phyloP scores from a whole-genome alignment of 1,140 invertebrate genomes.

The Neodiprion fabricii region DNA sequence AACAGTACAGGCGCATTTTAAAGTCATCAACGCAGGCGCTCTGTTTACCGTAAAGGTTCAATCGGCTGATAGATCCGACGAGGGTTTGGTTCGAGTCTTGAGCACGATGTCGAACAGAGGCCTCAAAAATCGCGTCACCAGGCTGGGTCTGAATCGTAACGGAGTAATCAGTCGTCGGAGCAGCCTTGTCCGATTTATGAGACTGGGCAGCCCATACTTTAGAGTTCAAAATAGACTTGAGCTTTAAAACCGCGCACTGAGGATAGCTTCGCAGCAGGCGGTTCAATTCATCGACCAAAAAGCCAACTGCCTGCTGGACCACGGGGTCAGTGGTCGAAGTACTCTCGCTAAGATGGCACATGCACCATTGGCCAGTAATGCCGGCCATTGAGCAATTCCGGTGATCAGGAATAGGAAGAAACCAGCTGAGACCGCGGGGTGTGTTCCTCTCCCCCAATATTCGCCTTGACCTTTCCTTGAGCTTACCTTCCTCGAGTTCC shows the following conservation, averaged over 20 bases:
- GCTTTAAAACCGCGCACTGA: constrained; percentile 66
- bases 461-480: constrained; percentile 37
- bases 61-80: constrained; percentile 73
- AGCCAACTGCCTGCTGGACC: constrained; percentile 61
- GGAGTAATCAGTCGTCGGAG: constrained; percentile 67
- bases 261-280: constrained; percentile 63
- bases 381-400: constrained; percentile 78
- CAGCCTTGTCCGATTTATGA: constrained; percentile 43
- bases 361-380: constrained; percentile 85
- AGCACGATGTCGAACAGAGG: constrained; percentile 64
- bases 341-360: constrained; percentile 72
- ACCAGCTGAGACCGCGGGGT: constrained; percentile 76
- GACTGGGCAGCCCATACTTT: constrained; percentile 59
- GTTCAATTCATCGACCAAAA: constrained; percentile 71
- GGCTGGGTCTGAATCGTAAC: constrained; percentile 71
- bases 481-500: constrained; percentile 38
- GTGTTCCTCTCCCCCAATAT: constrained; percentile 40
- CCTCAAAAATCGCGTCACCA: constrained; percentile 78
- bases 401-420: constrained; percentile 72
- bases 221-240: constrained; percentile 65
- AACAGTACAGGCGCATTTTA: constrained; percentile 80
- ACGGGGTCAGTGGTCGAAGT: constrained; percentile 59
- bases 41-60: constrained; percentile 84
- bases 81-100: constrained; percentile 60
- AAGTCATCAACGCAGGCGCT: constrained; percentile 79